These are phyloP conservation scores for Lonchura striata DNA, from an alignment of 2,113 vertebrate genomes.

Conservation along the genomic window DNA sequence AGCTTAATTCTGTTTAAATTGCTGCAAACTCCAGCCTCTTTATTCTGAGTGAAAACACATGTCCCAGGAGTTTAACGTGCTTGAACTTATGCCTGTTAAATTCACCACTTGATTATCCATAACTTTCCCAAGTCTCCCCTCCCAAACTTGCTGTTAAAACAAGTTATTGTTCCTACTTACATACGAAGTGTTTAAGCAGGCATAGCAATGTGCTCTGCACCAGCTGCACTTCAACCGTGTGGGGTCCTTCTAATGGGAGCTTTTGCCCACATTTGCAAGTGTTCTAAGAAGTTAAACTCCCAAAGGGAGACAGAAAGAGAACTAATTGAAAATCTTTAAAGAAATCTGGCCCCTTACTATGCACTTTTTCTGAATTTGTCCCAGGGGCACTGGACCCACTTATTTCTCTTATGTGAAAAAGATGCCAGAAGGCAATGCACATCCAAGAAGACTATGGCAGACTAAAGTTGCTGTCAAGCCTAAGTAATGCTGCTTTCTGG, in stretches of 20 bases:
- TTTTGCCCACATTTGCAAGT: fast-evolving
- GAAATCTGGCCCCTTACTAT: not conserved
- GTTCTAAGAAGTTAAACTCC: not conserved
- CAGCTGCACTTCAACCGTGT: not conserved
- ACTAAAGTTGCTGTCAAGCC: not conserved
- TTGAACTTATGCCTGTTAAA: constrained; percentile 36
- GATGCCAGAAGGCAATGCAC: not conserved
- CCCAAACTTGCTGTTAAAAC: not conserved
- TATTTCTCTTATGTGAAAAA: not conserved
- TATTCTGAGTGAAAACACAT: constrained; percentile 60
- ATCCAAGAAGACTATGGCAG: not conserved
- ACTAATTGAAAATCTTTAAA: not conserved
- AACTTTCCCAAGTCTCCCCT: not conserved
- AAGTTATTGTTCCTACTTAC: not conserved
- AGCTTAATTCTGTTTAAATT: constrained; percentile 60
- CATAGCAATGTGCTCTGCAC: not conserved
- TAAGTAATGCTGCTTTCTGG: not conserved
- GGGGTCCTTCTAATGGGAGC: not conserved
- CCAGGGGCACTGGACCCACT: not conserved
- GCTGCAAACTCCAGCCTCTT: constrained; percentile 29
- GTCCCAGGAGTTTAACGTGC: not conserved
- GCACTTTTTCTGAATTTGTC: not conserved
- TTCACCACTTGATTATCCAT: constrained; percentile 28
- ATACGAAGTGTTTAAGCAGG: not conserved
- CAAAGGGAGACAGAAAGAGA: not conserved